A percentile compares a stretch with the other conserved stretches of the same genome.
phyloP scores from a whole-genome alignment of 2,113 vertebrate species.

The Sciurus niger region DNA sequence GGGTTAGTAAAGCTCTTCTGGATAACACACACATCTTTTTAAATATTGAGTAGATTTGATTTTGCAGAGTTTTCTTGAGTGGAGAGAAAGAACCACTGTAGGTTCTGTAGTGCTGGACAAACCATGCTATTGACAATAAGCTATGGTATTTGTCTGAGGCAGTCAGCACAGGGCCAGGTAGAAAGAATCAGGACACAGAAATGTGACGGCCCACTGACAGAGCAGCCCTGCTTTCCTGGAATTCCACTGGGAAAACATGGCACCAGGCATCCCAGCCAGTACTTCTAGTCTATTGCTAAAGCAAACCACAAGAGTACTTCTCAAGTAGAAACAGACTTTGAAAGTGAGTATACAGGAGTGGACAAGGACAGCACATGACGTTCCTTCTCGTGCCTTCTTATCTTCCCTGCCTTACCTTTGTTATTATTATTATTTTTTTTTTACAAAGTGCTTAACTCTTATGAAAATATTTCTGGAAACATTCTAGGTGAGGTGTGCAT shows the following conservation, averaged over 20 bases:
- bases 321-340: background rate
- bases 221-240: rapidly evolving
- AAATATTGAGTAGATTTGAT: background rate
- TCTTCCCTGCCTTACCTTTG: background rate
- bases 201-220: background rate
- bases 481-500: too few relatives aligned
- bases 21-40: background rate
- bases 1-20: background rate
- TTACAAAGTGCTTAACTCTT: background rate
- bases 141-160: background rate
- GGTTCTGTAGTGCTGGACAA: background rate
- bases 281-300: background rate
- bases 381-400: background rate
- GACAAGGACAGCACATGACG: background rate
- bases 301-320: background rate
- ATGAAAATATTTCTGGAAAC: background rate
- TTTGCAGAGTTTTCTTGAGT: background rate
- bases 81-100: background rate
- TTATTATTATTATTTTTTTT: too few relatives aligned
- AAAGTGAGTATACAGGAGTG: background rate
- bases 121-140: background rate
- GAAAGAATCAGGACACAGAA: background rate
- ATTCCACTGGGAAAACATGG: background rate
- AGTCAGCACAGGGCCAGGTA: background rate
- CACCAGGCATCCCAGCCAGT: background rate